Conservation (phyloP, 2,113 vertebrate species). For the Pheucticus melanocephalus region DNA sequence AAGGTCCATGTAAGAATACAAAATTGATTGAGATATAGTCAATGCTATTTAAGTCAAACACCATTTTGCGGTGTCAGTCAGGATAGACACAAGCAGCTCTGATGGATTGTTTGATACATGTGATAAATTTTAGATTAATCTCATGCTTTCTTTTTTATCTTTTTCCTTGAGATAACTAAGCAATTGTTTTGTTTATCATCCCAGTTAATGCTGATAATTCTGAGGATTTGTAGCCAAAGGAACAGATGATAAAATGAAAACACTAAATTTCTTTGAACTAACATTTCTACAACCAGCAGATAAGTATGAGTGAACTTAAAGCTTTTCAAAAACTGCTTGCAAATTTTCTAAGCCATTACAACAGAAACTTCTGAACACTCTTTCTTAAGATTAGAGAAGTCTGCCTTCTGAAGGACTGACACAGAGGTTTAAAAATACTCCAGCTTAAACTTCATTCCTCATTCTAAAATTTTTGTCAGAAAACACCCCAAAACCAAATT, state of each 20-base stretch:
- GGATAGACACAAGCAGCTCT: neutral
- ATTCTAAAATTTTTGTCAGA: neutral
- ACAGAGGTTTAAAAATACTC: neutral
- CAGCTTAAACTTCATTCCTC: neutral
- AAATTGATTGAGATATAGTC: neutral
- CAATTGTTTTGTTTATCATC: neutral
- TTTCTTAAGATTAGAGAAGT: neutral
- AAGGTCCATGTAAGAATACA: neutral
- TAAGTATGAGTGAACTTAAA: neutral
- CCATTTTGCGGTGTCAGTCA: neutral
- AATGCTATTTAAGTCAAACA: neutral
- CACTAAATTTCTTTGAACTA: neutral
- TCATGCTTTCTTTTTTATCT: neutral
- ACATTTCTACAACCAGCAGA: neutral
- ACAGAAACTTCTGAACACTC: neutral
- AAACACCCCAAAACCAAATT: neutral
- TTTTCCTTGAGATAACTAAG: neutral
- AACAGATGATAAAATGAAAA: neutral
- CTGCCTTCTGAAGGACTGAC: neutral
- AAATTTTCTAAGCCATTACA: neutral
- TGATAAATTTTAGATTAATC: neutral
- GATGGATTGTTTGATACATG: neutral
- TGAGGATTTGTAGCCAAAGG: neutral
- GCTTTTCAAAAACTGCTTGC: neutral
- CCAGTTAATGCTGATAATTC: neutral